Evolutionary conservation across 2,797 vertebrate genomes (phyloP), one percentile per base, ranked within the genome.

Genomic region (Nannoperca obscura): DNA sequence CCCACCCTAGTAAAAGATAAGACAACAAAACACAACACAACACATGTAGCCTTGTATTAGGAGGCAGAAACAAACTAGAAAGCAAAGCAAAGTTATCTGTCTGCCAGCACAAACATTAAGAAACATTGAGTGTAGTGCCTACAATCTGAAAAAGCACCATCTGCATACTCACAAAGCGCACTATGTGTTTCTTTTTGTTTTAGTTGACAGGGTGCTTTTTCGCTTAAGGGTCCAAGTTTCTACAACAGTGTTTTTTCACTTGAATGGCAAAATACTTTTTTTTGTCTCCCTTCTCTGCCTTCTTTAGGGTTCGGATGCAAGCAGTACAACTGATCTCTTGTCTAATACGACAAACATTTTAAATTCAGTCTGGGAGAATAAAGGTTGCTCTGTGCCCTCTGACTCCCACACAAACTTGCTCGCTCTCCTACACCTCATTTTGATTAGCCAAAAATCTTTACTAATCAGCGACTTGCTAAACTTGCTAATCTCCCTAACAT

Each of bases 391-490:
- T 55, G 67, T 44, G 64, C 75, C 68, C 67, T 66, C 67, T 30
- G 11, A 63, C 77, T 65, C 78, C 82, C 61, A 80, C 81, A 57
- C 76, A 69, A 58, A 60, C 34, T 38, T 10, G 15, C 42, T 27
- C 38, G 5, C 69, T 81, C 68, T 58, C 57, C 27, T 49, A 50
- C 59, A 34, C 63, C 47, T 47, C 27, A 71, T 15, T 27, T 27
- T 10, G 55, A 76, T 73, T 34, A 68, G 62, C 69, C 2, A 13
- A 78, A 70, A 80, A 82, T 81, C 62, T 47, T 86, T 27, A 49
- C 60, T 68, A 85, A 89, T 83, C 62, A 86, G 69, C 5, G 14
- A 62, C 50, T 67, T 57, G 34, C 34, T 34, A 81, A 82, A 82
- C 71, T 65, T 64, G 52, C 69, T 82, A 74, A 91, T 87, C 68